Evolutionary conservation across 2,113 vertebrate species (phyloP).

Genomic region (Paramisgurnus dabryanus): DNA sequence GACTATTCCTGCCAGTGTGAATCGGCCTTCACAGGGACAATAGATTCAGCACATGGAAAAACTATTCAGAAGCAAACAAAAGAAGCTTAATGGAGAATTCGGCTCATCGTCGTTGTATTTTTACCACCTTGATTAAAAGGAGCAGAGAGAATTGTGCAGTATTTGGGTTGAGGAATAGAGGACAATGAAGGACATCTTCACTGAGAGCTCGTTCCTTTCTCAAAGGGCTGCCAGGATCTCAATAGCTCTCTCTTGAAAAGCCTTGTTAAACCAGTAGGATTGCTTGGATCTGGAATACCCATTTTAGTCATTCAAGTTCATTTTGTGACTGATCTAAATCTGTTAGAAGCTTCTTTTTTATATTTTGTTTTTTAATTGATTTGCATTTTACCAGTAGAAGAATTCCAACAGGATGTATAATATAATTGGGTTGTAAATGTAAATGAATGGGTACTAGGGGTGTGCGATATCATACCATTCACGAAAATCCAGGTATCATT

Average conservation of each 20-base stretch:
- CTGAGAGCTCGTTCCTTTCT: conserved; percentile 7
- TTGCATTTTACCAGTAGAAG: neutral
- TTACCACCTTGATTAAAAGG: conserved; percentile 37
- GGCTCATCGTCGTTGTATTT: conserved; percentile 29
- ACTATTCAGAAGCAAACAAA: conserved; percentile 48
- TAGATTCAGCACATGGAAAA: conserved; percentile 27
- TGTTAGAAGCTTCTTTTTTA: neutral
- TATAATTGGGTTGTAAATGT: neutral
- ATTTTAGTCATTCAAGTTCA: neutral
- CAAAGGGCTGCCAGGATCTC: conserved; percentile 11
- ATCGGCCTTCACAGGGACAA: conserved; percentile 14
- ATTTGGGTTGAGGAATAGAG: conserved; percentile 39
- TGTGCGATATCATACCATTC: too few relatives aligned
- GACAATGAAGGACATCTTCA: conserved; percentile 43
- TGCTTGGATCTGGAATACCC: neutral
- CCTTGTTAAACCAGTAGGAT: conserved; percentile 19
- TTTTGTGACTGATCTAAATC: neutral
- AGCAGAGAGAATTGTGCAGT: conserved; percentile 31
- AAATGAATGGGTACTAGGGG: neutral
- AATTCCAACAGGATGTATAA: neutral
- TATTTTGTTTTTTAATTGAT: neutral
- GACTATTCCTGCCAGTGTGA: neutral
- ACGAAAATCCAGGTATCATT: too few relatives aligned
- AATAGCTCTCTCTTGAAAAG: conserved; percentile 14
- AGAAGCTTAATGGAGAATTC: conserved; percentile 38